Evolutionary conservation across 2,888 invertebrate genomes (phyloP), one percentile per base, ranked within the genome.

Genomic region (Agriopis marginaria): DNA sequence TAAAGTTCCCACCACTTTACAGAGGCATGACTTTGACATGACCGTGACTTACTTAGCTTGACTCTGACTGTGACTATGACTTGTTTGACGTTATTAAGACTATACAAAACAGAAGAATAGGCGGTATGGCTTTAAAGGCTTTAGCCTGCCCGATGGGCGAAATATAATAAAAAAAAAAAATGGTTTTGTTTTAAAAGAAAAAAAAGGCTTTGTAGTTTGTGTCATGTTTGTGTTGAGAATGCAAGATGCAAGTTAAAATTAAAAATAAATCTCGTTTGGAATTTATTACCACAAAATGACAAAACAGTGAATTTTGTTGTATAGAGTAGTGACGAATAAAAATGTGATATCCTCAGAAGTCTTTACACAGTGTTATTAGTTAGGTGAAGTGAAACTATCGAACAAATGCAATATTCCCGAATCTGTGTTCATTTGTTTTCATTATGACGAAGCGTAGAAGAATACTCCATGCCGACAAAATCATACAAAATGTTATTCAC

Each of bases 381-480:
- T 60, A 54, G 9, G 58, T 58, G 54, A 63, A 42, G 53, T 63
- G 45, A 51, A 47, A 65, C 51, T 47, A 60, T 32, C 58, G 65
- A 69, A 69, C 71, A 68, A 64, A 75, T 70, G 73, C 61, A 63
- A 32, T 54, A 51, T 53, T n/a, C n/a, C 44, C 42, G 14, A 53
- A 61, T 50, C 42, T 70, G 75, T 79, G 74, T 82, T 84, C 85
- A 86, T 87, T 90, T 92, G 91, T 92, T 92, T 90, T 90, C 91
- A 92, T 90, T 90, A 94, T 93, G 93, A 92, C 91, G 80, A 94
- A 91, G 85, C 93, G 93, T 81, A 90, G 93, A 78, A 90, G 94
- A 83, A 93, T 93, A 79, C 88, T 93, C 78, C 89, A 93, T 82
- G 92, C 92, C 71, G 93, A 94, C 82, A 93, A 91, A 90, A 91